Conservation (phyloP, 2,113 vertebrate species). For the Otocyon megalotis region DNA sequence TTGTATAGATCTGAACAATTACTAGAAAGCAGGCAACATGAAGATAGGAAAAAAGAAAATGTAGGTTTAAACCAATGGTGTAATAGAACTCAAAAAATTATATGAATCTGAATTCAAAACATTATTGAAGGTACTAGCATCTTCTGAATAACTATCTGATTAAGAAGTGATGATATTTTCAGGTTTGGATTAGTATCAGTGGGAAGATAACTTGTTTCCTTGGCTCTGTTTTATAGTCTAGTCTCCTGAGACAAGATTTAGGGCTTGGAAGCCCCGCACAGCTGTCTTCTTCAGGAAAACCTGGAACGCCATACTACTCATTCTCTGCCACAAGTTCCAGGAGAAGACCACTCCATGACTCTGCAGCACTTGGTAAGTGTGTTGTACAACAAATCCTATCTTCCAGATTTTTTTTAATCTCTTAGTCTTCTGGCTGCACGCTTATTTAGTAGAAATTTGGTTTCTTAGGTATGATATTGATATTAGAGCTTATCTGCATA, state of each 20-base stretch:
- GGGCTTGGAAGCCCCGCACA: slow-evolving; percentile 92
- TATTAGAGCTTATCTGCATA: not conserved
- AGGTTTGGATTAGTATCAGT: not conserved
- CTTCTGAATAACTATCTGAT: not conserved
- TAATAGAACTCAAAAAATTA: not conserved
- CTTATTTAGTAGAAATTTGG: slow-evolving; percentile 32
- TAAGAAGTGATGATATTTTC: not conserved
- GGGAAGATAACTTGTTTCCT: slow-evolving; percentile 61
- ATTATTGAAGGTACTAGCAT: not conserved
- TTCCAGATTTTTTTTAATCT: not conserved
- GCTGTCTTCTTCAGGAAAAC: slow-evolving; percentile 92
- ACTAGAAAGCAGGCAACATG: not conserved
- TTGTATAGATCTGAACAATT: not conserved
- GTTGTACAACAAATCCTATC: not conserved
- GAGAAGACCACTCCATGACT: slow-evolving; percentile 94
- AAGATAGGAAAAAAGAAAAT: not conserved
- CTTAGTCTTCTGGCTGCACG: not conserved
- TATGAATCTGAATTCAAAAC: not conserved
- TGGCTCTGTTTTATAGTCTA: slow-evolving; percentile 88
- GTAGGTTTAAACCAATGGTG: not conserved
- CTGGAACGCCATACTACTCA: slow-evolving; percentile 92
- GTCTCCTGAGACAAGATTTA: slow-evolving; percentile 91
- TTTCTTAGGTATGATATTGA: slow-evolving; percentile 26
- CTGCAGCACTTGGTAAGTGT: slow-evolving; percentile 91
- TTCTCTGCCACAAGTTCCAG: slow-evolving; percentile 94